Base-by-base conservation (phyloP, 1,140 invertebrate species). In the Holotrichia oblita region DNA sequence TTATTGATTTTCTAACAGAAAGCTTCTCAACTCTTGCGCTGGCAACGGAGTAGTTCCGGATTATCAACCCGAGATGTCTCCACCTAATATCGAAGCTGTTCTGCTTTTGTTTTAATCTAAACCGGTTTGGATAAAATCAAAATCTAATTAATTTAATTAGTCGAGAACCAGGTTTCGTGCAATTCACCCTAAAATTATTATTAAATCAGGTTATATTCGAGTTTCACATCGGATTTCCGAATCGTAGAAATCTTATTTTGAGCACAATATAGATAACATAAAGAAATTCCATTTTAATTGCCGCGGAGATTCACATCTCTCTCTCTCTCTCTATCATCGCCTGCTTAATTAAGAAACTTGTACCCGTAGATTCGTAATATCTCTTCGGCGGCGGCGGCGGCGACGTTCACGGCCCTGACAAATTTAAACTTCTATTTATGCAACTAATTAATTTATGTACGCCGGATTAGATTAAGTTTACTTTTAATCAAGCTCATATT, bases 381-480 rank as follows among this genome's bases (percentile, higher is more conserved):
- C 14, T 48, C 44, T 48, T 4, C 44, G n/a, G 44, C 44, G 40
- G 10, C 4, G 10, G n/a, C n/a, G n/a, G n/a, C n/a, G 40, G 4
- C 10, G 40, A 41, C 40, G 7, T 0, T n/a, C 14, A 10, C 14
- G 0, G 48, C 48, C 4, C 27, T 4, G 14, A 55, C n/a, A 55
- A 55, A 55, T 55, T 55, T 55, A 55, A 55, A 17, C 48, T 17
- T 55, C 48, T 55, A 55, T 55, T 55, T 55, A 55, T 55, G 48
- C 48, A 55, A 17, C 48, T 55, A 55, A 55, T 55, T 55, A 55
- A 17, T 55, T 55, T 55, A 55, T 17, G 48, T 17, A 17, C 17
- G 48, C 14, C 6, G 48, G 14, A 55, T 55, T n/a, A 55, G 48
- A 55, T 55, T 55, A 55, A 17, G 48, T 55, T 55, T 55, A 55